These are phyloP conservation scores for Carduelis carduelis DNA, from an alignment of 2,797 vertebrate genomes.

Conservation along the genomic window DNA sequence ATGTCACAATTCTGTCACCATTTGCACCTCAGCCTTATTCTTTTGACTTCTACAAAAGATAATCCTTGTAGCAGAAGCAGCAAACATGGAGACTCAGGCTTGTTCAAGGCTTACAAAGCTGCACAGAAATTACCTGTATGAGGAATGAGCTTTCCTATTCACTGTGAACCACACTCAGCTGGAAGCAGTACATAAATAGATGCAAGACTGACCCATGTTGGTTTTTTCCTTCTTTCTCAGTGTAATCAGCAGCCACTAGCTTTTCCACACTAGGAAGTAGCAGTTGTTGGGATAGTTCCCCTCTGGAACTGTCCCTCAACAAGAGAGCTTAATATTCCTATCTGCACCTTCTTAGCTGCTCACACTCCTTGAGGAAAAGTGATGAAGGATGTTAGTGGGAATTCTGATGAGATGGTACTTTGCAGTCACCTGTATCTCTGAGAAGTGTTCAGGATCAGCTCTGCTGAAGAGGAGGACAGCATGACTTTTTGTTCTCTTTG, in stretches of 20 bases:
- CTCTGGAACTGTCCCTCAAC: neutral
- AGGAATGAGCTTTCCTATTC: neutral
- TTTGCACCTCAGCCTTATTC: neutral
- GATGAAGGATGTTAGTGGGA: neutral
- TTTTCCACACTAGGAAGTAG: neutral
- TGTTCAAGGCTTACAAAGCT: neutral
- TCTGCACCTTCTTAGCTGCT: neutral
- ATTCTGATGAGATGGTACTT: neutral
- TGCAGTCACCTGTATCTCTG: neutral
- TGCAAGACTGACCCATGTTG: neutral
- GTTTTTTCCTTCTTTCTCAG: neutral
- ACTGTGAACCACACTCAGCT: neutral
- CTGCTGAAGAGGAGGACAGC: neutral
- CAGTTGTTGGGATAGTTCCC: neutral
- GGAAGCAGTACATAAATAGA: neutral
- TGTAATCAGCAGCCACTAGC: neutral
- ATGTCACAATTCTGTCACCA: neutral
- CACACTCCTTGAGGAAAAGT: neutral
- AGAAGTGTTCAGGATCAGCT: neutral
- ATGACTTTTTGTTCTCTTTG: neutral
- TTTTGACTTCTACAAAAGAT: neutral
- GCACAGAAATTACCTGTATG: neutral
- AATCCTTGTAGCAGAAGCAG: neutral
- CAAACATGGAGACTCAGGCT: neutral
- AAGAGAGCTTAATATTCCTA: neutral